Conservation (phyloP, 2,888 invertebrate species). For the Plutella xylostella region DNA sequence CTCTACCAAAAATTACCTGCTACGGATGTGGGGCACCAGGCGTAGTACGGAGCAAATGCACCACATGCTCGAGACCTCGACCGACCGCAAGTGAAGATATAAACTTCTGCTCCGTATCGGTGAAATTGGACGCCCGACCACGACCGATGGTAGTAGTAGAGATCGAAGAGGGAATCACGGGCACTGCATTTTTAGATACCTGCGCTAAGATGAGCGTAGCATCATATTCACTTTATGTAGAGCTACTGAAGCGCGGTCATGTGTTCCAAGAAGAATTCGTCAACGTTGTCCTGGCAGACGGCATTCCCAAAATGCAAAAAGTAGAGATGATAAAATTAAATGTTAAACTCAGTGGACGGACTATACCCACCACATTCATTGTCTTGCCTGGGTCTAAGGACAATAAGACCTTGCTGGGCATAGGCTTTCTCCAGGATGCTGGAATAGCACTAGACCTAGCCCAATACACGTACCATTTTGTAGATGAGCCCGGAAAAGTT, state of each 20-base stretch:
- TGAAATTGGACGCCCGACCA: conserved; percentile 6
- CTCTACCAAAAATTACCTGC: conserved; percentile 7
- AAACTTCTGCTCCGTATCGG: conserved; percentile 11
- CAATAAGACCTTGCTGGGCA: conserved; percentile 19
- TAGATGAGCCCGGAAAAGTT: conserved; percentile 18
- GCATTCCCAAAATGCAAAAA: conserved; percentile 7
- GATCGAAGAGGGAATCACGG: conserved; percentile 8
- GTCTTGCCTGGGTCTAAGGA: conserved; percentile 17
- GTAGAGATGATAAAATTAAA: conserved; percentile 6
- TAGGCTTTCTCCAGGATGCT: conserved; percentile 21
- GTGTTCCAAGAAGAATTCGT: conserved; percentile 5
- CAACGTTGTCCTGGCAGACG: conserved; percentile 14
- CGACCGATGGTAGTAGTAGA: conserved; percentile 12
- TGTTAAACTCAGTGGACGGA: conserved; percentile 8
- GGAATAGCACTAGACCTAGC: conserved; percentile 23
- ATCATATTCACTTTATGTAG: conserved; percentile 11
- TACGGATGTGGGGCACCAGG: too few relatives aligned
- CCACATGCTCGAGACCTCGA: too few relatives aligned
- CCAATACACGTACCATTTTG: conserved; percentile 17
- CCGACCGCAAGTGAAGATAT: conserved; percentile 4
- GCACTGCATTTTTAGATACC: conserved; percentile 12
- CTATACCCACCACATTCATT: conserved; percentile 17
- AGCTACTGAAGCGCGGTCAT: conserved; percentile 6
- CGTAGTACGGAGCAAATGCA: too few relatives aligned
- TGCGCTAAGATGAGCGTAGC: conserved; percentile 16